A percentile compares a stretch with the other conserved stretches of the same genome.
These are phyloP conservation scores for Drosophila antonietae DNA, from an alignment of 2,888 invertebrate species.

Conservation along the genomic window DNA sequence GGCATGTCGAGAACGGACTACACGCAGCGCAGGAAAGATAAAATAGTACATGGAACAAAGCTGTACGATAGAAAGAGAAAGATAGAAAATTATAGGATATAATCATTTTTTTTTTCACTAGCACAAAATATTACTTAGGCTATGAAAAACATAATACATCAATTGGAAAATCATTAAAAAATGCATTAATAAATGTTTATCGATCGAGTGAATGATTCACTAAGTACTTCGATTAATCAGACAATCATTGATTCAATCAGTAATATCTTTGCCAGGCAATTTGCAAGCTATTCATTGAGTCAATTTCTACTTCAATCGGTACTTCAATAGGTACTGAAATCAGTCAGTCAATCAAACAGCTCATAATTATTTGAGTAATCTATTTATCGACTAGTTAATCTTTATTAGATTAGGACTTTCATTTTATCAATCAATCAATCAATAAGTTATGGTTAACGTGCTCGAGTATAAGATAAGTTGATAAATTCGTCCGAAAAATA, in stretches of 20 bases:
- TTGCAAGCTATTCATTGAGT: no score
- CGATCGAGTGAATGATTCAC: neutral
- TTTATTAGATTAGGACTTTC: neutral
- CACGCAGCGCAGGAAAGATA: conserved; percentile 71
- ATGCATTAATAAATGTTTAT: neutral
- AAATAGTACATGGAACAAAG: conserved; percentile 70
- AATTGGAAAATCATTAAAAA: neutral
- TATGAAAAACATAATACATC: neutral
- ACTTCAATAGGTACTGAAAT: no score
- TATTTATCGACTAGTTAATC: no score
- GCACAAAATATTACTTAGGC: neutral
- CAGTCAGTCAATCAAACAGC: neutral
- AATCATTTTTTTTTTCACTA: no score
- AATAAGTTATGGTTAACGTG: neutral
- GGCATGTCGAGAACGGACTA: conserved; percentile 76
- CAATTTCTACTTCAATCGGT: no score
- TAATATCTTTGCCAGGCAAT: no score
- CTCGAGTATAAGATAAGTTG: no score
- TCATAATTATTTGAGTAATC: no score
- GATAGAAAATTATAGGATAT: neutral
- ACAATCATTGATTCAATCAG: neutral
- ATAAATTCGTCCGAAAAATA: no score
- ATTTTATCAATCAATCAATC: neutral
- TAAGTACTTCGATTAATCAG: no score
- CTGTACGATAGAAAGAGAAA: conserved; percentile 53